These are phyloP conservation scores for Plemyria rubiginata DNA, from an alignment of 2,888 invertebrate species.

Conservation along the genomic window DNA sequence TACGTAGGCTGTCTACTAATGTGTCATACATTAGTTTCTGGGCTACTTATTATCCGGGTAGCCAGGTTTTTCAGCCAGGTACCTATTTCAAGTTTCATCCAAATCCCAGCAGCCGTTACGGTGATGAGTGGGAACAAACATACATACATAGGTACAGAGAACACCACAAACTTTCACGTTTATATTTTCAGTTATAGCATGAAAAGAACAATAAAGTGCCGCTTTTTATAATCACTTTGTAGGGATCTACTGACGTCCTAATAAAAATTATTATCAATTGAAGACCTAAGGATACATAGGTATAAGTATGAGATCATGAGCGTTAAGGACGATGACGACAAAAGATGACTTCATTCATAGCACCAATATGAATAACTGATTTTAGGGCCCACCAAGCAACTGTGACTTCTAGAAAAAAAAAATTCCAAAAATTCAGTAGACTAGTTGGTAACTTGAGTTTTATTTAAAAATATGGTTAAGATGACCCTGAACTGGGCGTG, in stretches of 20 bases:
- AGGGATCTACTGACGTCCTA: neutral
- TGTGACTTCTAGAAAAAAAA: neutral
- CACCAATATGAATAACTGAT: slow-evolving; percentile 1
- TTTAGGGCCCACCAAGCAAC: neutral
- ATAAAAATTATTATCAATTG: slow-evolving; percentile 2
- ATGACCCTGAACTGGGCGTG: slow-evolving; percentile 38
- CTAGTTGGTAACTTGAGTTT: neutral
- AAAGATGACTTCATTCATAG: slow-evolving; percentile 26
- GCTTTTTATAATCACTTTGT: neutral
- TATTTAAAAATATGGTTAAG: slow-evolving; percentile 1
- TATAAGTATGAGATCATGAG: slow-evolving; percentile 28
- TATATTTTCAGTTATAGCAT: too few relatives aligned
- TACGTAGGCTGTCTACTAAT: too few relatives aligned
- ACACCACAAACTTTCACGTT: too few relatives aligned
- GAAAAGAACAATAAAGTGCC: neutral
- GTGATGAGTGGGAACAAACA: too few relatives aligned
- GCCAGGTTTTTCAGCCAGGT: too few relatives aligned
- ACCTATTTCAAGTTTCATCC: too few relatives aligned
- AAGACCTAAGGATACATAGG: slow-evolving; percentile 5
- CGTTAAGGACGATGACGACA: slow-evolving; percentile 27
- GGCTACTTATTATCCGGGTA: too few relatives aligned
- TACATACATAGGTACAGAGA: too few relatives aligned
- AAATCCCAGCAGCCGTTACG: too few relatives aligned
- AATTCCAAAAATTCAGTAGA: neutral
- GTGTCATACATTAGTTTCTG: too few relatives aligned